Conservation (phyloP, 2,888 invertebrate genomes). For the Xestobium rufovillosum region DNA sequence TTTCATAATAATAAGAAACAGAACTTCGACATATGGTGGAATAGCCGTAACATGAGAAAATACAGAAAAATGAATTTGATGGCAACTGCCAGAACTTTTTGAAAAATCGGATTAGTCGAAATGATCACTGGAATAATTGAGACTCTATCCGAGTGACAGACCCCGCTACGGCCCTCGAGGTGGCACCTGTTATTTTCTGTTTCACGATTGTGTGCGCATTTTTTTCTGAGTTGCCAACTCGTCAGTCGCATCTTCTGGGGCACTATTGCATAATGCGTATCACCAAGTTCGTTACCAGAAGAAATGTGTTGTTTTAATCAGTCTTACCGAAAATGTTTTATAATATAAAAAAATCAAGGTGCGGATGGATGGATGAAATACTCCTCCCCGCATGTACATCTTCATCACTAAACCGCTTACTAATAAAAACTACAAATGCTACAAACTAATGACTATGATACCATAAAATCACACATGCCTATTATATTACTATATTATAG, state of each 20-base stretch:
- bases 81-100: too few relatives aligned
- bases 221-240: constrained; percentile 12
- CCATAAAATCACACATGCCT: constrained; percentile 45
- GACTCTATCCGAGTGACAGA: neutral
- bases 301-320: constrained; percentile 43
- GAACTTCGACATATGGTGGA: too few relatives aligned
- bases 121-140: too few relatives aligned
- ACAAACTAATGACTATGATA: constrained; percentile 44
- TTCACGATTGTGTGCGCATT: neutral
- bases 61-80: too few relatives aligned
- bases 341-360: constrained; percentile 18
- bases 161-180: too few relatives aligned
- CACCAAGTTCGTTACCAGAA: constrained; percentile 43
- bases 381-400: constrained; percentile 23
- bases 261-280: constrained; percentile 36
- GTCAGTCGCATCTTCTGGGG: constrained; percentile 19
- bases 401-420: constrained; percentile 25
- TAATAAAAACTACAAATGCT: constrained; percentile 32
- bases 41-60: too few relatives aligned
- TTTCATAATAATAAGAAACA: too few relatives aligned
- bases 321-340: constrained; percentile 44
- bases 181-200: too few relatives aligned
- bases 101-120: too few relatives aligned
- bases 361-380: constrained; percentile 7
- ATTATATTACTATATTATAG: constrained; percentile 35